Conservation (phyloP, 1,140 invertebrate genomes). For the Danaus plexippus region DNA sequence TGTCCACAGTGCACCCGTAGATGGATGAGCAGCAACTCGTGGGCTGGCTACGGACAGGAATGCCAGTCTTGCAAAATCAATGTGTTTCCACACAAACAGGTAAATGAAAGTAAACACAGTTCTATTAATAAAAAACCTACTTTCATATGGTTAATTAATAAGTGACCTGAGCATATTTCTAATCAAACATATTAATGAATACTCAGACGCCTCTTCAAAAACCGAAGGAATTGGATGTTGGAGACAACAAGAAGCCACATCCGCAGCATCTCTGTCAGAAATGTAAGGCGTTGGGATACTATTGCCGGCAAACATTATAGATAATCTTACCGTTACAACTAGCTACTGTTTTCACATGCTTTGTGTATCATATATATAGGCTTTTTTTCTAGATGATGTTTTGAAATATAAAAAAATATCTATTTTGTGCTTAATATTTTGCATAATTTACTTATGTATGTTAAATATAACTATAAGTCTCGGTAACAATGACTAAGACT, state of each 20-base stretch:
- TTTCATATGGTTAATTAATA: neutral
- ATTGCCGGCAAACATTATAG: neutral
- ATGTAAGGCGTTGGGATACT: neutral
- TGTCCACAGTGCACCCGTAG: conserved; percentile 4
- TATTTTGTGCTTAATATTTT: too few relatives aligned
- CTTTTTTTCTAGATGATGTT: too few relatives aligned
- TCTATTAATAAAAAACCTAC: neutral
- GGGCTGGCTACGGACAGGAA: conserved; percentile 3
- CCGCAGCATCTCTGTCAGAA: neutral
- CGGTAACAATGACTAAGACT: too few relatives aligned
- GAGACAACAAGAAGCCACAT: neutral
- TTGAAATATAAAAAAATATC: too few relatives aligned
- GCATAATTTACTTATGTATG: too few relatives aligned
- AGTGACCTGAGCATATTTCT: neutral
- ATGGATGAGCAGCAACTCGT: conserved; percentile 6
- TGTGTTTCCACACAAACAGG: conserved; percentile 7
- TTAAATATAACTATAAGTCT: too few relatives aligned
- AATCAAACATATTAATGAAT: too few relatives aligned
- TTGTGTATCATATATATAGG: too few relatives aligned
- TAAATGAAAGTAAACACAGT: neutral
- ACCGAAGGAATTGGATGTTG: neutral
- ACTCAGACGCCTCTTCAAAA: neutral
- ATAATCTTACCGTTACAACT: too few relatives aligned
- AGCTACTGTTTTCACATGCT: too few relatives aligned
- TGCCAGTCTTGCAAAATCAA: conserved; percentile 3